These are phyloP conservation scores for Rhodeus uyekii DNA, from an alignment of 2,797 vertebrate genomes.

Conservation along the genomic window DNA sequence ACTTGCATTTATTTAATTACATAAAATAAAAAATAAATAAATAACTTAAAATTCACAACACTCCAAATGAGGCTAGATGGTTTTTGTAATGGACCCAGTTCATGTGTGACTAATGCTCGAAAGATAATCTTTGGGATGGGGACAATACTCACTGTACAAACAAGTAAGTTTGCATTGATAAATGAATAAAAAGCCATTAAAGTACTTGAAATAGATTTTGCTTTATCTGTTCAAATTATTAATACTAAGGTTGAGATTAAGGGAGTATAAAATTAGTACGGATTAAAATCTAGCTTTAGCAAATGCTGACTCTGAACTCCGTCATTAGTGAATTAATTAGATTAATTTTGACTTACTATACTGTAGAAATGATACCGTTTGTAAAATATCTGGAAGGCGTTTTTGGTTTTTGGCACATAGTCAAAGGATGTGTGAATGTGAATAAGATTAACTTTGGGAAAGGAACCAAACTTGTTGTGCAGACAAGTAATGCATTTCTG, in stretches of 20 bases:
- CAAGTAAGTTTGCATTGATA: not conserved
- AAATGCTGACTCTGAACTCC: too few relatives aligned
- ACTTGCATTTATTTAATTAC: not conserved
- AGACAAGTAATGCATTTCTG: not conserved
- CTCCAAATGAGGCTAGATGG: not conserved
- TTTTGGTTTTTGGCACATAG: not conserved
- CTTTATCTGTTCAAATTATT: not conserved
- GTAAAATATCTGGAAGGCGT: not conserved
- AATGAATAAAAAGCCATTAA: not conserved
- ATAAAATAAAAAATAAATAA: not conserved
- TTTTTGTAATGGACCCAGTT: conserved; percentile 4
- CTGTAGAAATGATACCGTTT: not conserved
- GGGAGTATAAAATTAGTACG: not conserved
- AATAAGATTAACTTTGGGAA: not conserved
- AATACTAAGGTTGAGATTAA: too few relatives aligned
- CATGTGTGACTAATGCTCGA: conserved; percentile 22
- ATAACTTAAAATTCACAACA: not conserved
- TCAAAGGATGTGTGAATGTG: not conserved
- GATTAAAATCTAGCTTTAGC: too few relatives aligned
- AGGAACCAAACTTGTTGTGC: conserved; percentile 20
- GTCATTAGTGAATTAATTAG: too few relatives aligned
- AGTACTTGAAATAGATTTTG: not conserved
- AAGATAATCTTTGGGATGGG: conserved; percentile 27
- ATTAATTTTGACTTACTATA: too few relatives aligned
- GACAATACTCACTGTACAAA: conserved; percentile 1